phyloP scores from a whole-genome alignment of 35 echinoderm and acorn worm species.

The Ophioderma brevispina region DNA sequence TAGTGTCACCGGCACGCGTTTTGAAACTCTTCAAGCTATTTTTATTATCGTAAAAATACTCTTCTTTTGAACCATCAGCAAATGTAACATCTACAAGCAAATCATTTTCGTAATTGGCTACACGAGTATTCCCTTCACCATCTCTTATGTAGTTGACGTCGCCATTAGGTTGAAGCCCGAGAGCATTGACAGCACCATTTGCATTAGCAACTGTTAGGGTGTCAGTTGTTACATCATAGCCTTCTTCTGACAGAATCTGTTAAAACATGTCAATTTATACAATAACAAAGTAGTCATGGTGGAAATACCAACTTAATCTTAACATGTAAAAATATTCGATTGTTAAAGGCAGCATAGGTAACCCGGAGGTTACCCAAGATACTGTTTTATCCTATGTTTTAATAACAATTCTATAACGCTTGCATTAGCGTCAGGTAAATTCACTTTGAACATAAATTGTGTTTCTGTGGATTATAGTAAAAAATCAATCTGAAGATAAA shows the following conservation, averaged over 20 bases:
- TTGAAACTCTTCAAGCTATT: neutral
- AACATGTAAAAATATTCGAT: too few relatives aligned
- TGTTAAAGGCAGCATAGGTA: too few relatives aligned
- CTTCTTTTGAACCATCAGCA: slow-evolving; percentile 46
- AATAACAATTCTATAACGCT: too few relatives aligned
- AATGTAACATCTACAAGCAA: neutral
- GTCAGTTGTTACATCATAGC: neutral
- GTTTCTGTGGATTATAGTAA: too few relatives aligned
- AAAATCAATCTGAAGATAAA: too few relatives aligned
- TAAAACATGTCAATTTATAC: too few relatives aligned
- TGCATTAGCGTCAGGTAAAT: too few relatives aligned
- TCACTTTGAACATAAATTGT: too few relatives aligned
- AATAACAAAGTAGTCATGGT: too few relatives aligned
- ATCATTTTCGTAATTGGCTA: slow-evolving; percentile 18
- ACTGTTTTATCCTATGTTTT: too few relatives aligned
- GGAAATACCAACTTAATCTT: too few relatives aligned
- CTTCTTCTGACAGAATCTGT: slow-evolving; percentile 3
- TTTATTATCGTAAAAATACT: slow-evolving; percentile 42
- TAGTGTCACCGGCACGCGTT: neutral
- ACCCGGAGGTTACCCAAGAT: too few relatives aligned
- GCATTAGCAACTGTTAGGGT: neutral
- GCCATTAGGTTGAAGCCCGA: neutral
- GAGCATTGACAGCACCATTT: neutral
- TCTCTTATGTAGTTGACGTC: slow-evolving; percentile 22
- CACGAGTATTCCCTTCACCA: slow-evolving; percentile 42